Conservation (phyloP, 2,797 vertebrate species). For the Anniella stebbinsi region DNA sequence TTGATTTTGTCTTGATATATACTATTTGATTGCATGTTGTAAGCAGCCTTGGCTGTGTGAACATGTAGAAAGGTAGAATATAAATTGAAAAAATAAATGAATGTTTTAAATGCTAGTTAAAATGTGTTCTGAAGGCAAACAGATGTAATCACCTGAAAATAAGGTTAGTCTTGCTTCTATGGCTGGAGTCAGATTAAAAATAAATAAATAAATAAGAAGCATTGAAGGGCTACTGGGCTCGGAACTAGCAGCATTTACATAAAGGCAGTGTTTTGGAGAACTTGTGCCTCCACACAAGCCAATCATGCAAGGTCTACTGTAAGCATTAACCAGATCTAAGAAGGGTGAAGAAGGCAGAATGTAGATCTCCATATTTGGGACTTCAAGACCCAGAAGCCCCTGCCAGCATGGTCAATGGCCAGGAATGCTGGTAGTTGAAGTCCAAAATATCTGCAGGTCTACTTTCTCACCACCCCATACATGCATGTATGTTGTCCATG, state of each 20-base stretch:
- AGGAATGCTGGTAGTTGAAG: no score
- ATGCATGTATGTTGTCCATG: background rate
- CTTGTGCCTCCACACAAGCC: background rate
- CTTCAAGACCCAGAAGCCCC: no score
- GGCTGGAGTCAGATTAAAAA: background rate
- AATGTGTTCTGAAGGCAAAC: background rate
- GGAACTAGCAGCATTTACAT: background rate
- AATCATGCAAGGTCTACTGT: background rate
- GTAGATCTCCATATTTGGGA: no score
- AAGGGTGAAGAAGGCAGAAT: background rate
- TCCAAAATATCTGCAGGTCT: no score
- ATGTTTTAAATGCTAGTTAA: background rate
- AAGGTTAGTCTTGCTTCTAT: background rate
- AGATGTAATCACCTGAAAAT: background rate
- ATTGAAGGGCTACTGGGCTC: background rate
- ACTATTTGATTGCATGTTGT: background rate
- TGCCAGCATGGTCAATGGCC: no score
- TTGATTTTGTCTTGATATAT: background rate
- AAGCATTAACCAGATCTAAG: background rate
- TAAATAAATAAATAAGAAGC: no score
- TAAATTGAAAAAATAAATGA: background rate
- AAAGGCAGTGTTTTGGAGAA: background rate
- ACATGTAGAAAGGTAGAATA: no score
- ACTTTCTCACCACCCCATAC: no score
- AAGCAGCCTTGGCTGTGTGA: background rate